Evolutionary conservation across 2,888 invertebrate genomes (phyloP).

Genomic region (Philhelius pedissequus): DNA sequence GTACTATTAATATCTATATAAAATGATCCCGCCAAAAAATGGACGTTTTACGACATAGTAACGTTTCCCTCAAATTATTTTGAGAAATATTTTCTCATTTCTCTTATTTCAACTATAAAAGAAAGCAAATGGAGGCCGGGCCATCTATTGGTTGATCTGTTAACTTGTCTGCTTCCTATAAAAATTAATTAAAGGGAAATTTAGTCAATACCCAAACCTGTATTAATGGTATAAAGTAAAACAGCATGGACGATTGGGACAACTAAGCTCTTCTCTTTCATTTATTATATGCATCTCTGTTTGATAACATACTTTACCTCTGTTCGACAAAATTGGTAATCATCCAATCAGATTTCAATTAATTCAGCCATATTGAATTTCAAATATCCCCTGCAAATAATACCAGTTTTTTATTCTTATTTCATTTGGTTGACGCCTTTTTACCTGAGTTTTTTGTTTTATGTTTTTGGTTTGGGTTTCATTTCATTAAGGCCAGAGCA

Average conservation of each 20-base stretch:
- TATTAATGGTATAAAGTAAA: not conserved
- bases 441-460: not conserved
- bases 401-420: conserved; percentile 42
- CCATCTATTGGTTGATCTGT: not conserved
- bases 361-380: conserved; percentile 67
- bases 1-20: no score
- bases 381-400: conserved; percentile 40
- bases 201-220: not conserved
- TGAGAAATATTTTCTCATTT: no score
- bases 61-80: no score
- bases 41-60: no score
- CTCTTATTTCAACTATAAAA: no score
- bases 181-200: not conserved
- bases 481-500: not conserved
- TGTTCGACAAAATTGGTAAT: not conserved
- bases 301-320: not conserved
- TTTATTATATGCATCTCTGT: not conserved
- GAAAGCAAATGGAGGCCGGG: no score
- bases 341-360: conserved; percentile 39
- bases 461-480: not conserved
- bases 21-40: no score
- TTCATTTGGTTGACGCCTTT: conserved; percentile 41
- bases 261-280: not conserved
- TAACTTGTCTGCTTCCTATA: not conserved
- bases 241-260: not conserved